A percentile compares a stretch with the other conserved stretches of the same genome.
phyloP scores from a whole-genome alignment of 2,113 vertebrate genomes.

The Tupaia tana region DNA sequence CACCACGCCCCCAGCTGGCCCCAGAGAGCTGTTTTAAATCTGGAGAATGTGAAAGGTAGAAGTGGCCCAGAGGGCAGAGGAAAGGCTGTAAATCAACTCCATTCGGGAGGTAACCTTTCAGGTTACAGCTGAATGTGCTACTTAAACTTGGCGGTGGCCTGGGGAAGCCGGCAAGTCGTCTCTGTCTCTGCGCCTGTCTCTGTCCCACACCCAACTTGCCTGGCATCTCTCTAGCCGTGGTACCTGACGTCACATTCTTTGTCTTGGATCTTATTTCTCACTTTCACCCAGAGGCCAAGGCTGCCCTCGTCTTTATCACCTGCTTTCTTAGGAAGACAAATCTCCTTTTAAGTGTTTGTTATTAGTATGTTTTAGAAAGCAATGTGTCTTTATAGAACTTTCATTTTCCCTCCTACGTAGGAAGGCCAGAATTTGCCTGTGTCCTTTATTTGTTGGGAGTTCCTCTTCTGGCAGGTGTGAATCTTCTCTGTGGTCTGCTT shows the following conservation, averaged over 20 bases:
- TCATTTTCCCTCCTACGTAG: not conserved
- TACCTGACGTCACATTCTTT: not conserved
- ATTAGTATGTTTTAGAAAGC: conserved; percentile 24
- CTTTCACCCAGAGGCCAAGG: not conserved
- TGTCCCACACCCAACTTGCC: not conserved
- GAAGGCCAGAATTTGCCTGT: not conserved
- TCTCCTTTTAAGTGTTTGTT: not conserved
- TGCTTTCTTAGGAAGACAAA: conserved; percentile 17
- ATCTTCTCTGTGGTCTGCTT: not conserved
- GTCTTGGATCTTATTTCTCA: not conserved
- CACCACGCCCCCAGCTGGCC: too few species aligned
- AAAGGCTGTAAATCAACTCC: not conserved
- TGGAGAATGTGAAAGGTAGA: not conserved
- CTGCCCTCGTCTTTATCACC: not conserved
- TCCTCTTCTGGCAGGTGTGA: not conserved
- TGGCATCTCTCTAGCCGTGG: not conserved
- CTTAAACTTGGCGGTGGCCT: not conserved
- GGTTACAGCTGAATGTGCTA: not conserved
- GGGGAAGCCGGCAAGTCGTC: not conserved
- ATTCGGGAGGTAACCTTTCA: not conserved
- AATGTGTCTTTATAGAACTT: not conserved
- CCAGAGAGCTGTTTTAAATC: not conserved
- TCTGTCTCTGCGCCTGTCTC: not conserved
- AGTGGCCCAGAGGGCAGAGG: not conserved
- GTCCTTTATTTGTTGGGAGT: not conserved